These are phyloP conservation scores for Hirundo rustica DNA, from an alignment of 2,797 vertebrate genomes.

Conservation along the genomic window DNA sequence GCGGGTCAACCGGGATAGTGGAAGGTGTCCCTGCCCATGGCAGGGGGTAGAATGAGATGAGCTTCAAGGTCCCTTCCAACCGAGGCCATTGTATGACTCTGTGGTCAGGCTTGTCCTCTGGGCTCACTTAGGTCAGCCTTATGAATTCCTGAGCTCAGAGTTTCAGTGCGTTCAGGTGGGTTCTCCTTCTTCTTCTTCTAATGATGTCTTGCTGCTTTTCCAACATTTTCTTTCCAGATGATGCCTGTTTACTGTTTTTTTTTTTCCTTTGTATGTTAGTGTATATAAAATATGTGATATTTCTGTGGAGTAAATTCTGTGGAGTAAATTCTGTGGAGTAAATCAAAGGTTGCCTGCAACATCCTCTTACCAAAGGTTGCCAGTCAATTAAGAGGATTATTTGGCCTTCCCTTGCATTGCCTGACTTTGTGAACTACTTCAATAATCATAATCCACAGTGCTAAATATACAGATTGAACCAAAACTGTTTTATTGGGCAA, in stretches of 20 bases:
- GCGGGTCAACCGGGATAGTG: too few relatives aligned
- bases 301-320: neutral
- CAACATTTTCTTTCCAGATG: neutral
- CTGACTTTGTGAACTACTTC: neutral
- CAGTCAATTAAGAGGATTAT: neutral
- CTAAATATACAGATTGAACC: neutral
- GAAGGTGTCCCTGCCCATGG: neutral
- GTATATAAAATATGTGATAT: neutral
- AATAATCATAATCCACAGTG: neutral
- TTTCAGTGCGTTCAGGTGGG: neutral
- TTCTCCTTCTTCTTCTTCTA: neutral
- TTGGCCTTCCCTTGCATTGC: neutral
- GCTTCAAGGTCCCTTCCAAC: neutral
- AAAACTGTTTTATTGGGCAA: neutral
- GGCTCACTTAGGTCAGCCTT: neutral
- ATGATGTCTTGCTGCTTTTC: neutral
- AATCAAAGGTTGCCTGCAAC: neutral
- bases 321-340: neutral
- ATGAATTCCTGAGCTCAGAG: neutral
- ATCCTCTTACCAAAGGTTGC: neutral
- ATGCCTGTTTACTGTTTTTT: neutral
- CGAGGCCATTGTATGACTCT: neutral
- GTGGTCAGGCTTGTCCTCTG: neutral
- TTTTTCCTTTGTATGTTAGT: neutral
- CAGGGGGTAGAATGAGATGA: neutral